A percentile compares a stretch with the other conserved stretches of the same genome.
Evolutionary conservation across 2,797 vertebrate genomes (phyloP).

Genomic region (Prionace glauca): DNA sequence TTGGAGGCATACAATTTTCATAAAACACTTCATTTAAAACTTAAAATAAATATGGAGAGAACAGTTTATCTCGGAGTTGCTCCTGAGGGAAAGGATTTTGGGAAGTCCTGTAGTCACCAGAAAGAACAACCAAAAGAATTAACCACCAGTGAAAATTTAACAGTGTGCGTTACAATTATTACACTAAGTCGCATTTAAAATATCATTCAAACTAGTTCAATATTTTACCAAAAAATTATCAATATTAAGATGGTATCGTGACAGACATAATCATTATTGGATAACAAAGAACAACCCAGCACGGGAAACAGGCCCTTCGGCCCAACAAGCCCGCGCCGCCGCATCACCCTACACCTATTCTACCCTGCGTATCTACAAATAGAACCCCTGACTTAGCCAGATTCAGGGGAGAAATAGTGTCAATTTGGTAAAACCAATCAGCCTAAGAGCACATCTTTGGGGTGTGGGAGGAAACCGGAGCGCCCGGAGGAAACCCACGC

Average conservation of each 20-base stretch:
- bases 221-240: neutral
- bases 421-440: too few species aligned
- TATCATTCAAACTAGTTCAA: neutral
- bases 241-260: neutral
- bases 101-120: neutral
- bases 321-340: too few species aligned
- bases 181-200: neutral
- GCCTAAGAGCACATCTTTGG: too few species aligned
- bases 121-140: neutral
- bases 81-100: neutral
- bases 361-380: too few species aligned
- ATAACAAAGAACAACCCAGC: too few species aligned
- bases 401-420: too few species aligned
- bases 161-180: neutral
- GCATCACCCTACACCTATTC: too few species aligned
- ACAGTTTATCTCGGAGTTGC: neutral
- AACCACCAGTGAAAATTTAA: neutral
- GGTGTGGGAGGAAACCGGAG: too few species aligned
- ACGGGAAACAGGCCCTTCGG: too few species aligned
- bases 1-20: neutral
- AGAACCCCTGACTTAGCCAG: too few species aligned
- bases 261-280: neutral
- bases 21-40: neutral
- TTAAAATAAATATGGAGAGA: neutral
- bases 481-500: too few species aligned